Percentiles rank a stretch among this genome's conserved stretches.
Evolutionary conservation across 2,888 invertebrate species (phyloP).

Genomic region (Drosophila multiciliata): DNA sequence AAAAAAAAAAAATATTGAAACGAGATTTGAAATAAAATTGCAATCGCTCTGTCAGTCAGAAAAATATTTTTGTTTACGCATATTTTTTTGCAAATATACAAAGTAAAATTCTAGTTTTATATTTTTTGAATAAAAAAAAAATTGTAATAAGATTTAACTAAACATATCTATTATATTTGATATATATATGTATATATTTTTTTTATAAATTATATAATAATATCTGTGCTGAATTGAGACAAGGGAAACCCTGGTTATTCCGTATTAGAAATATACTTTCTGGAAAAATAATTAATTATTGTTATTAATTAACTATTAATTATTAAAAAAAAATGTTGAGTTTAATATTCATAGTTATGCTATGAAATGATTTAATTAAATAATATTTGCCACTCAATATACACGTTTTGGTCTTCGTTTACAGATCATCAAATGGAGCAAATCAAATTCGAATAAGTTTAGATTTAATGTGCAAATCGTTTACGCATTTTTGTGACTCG

Average conservation of each 20-base stretch:
- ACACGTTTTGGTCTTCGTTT: neutral
- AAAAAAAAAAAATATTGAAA: too few relatives aligned
- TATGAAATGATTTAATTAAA: neutral
- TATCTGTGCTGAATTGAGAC: neutral
- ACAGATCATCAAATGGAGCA: neutral
- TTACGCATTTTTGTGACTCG: slow-evolving; percentile 35
- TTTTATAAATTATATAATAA: neutral
- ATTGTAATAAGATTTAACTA: too few relatives aligned
- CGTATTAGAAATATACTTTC: neutral
- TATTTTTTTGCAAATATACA: too few relatives aligned
- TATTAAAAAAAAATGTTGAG: neutral
- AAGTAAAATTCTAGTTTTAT: too few relatives aligned
- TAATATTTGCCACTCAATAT: neutral
- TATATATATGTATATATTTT: too few relatives aligned
- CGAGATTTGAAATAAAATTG: too few relatives aligned
- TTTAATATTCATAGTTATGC: neutral
- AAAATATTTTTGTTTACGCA: too few relatives aligned
- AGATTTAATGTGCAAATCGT: slow-evolving; percentile 32
- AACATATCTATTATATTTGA: too few relatives aligned
- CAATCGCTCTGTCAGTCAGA: too few relatives aligned
- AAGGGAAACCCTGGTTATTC: neutral
- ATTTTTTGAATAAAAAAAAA: too few relatives aligned
- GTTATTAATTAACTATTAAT: too few relatives aligned
- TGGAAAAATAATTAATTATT: too few relatives aligned
- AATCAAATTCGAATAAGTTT: slow-evolving; percentile 36